Evolutionary conservation across 2,888 invertebrate genomes (phyloP).

Genomic region (Tipula lateralis): DNA sequence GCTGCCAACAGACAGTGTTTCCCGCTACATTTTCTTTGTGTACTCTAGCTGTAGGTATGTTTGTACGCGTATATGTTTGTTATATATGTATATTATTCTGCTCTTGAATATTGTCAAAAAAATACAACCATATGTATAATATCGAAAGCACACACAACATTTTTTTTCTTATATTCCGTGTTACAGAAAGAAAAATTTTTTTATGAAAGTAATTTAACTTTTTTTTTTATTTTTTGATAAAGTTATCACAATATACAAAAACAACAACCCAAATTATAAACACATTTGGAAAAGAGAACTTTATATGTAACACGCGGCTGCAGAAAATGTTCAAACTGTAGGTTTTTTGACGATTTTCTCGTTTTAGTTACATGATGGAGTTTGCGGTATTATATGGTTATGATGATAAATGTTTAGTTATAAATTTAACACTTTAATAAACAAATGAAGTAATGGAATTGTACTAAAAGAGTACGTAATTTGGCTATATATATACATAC

Average conservation of each 20-base stretch:
- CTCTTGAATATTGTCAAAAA: neutral
- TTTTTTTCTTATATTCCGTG: neutral
- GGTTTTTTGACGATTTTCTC: neutral
- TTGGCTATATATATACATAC: no score
- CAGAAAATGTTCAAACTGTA: neutral
- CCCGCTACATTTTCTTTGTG: neutral
- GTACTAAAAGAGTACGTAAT: no score
- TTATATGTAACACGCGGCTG: neutral
- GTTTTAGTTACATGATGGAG: neutral
- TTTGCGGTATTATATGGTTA: no score
- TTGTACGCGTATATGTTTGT: no score
- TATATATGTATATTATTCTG: neutral
- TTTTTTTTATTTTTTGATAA: neutral
- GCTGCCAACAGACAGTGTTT: no score
- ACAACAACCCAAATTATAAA: neutral
- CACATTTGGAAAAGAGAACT: neutral
- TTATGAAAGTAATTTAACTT: neutral
- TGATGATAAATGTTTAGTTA: no score
- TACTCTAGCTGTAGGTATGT: neutral
- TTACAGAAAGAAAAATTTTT: neutral
- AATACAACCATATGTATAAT: neutral
- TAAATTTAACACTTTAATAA: no score
- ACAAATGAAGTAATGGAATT: no score
- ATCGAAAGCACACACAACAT: neutral
- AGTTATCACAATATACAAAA: neutral